Percentiles rank a stretch among this genome's conserved stretches.
Evolutionary conservation across 2,888 invertebrate genomes (phyloP).

Genomic region (Scelioninae gen. 2): DNA sequence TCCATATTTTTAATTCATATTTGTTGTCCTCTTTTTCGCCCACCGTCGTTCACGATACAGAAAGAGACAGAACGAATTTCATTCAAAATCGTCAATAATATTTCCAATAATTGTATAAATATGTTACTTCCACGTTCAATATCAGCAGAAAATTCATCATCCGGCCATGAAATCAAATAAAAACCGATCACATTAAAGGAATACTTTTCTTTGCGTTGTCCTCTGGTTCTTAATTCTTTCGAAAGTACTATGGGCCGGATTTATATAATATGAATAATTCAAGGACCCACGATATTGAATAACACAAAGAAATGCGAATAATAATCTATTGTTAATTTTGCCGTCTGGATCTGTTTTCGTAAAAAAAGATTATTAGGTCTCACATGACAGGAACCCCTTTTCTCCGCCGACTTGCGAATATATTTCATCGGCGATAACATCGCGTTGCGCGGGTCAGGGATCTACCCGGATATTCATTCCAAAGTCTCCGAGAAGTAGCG

Average conservation of each 20-base stretch:
- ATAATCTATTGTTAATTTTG: slow-evolving; percentile 43
- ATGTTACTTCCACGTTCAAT: no score
- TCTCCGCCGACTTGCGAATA: slow-evolving; percentile 58
- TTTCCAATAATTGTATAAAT: no score
- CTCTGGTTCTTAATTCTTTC: not conserved
- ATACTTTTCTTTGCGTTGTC: no score
- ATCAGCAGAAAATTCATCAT: no score
- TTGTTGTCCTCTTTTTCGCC: no score
- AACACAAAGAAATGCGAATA: slow-evolving; percentile 27
- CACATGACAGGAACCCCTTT: slow-evolving; percentile 47
- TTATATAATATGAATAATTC: slow-evolving; percentile 34
- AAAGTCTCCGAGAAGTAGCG: slow-evolving; percentile 46
- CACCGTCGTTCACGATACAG: no score
- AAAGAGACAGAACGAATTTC: no score
- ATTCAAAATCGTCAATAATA: no score
- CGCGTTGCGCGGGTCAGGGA: slow-evolving; percentile 64
- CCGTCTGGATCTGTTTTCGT: slow-evolving; percentile 12
- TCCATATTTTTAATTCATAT: no score
- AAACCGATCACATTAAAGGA: no score
- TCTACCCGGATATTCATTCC: slow-evolving; percentile 62
- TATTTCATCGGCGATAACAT: slow-evolving; percentile 64
- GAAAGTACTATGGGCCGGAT: slow-evolving; percentile 1
- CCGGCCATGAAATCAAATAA: no score
- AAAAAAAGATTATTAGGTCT: slow-evolving; percentile 51
- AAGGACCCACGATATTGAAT: slow-evolving; percentile 15